phyloP scores from a whole-genome alignment of 35 echinoderm and acorn worm genomes.

The Heliocidaris tuberculata region DNA sequence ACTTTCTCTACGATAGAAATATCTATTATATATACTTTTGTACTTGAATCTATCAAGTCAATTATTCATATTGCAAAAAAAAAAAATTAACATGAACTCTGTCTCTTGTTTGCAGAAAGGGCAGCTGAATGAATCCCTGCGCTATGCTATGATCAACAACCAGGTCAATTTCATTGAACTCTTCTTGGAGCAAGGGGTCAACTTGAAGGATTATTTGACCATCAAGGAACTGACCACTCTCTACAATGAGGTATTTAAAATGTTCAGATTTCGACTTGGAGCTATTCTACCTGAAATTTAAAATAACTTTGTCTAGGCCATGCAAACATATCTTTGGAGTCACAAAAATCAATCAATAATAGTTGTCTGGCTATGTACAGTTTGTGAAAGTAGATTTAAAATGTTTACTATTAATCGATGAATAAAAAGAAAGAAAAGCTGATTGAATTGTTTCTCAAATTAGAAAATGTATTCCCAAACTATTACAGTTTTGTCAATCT shows the following conservation, averaged over 20 bases:
- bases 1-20: too few relatives aligned
- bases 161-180: constrained; percentile 77
- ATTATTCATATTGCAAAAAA: not conserved
- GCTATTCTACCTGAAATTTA: not conserved
- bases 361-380: not conserved
- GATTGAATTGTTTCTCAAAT: not conserved
- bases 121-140: constrained; percentile 74
- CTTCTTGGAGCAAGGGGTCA: constrained; percentile 90
- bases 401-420: too few relatives aligned
- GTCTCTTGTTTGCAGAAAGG: constrained; percentile 72
- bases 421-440: too few relatives aligned
- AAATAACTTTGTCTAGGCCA: not conserved
- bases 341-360: not conserved
- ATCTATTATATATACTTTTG: too few relatives aligned
- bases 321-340: not conserved
- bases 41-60: too few relatives aligned
- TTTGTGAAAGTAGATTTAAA: too few relatives aligned
- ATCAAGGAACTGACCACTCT: constrained; percentile 74
- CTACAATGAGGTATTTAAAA: constrained; percentile 78
- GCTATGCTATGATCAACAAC: constrained; percentile 79
- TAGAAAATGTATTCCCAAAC: not conserved
- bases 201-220: constrained; percentile 82
- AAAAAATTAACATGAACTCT: not conserved
- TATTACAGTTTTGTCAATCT: too few relatives aligned
- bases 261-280: not conserved